phyloP scores from a whole-genome alignment of 2,888 invertebrate genomes.

The Sycophila texana region DNA sequence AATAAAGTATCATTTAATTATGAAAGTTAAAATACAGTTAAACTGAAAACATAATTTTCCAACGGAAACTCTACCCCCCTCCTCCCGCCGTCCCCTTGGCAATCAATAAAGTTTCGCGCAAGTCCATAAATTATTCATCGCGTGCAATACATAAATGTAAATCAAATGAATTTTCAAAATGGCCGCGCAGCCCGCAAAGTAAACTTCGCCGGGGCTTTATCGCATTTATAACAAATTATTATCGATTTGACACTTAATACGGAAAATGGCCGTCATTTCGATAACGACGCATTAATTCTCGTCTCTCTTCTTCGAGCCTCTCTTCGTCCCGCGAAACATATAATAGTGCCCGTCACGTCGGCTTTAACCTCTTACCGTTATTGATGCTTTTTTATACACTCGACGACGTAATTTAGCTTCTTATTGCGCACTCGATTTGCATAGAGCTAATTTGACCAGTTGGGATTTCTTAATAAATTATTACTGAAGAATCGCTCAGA shows the following conservation, averaged over 20 bases:
- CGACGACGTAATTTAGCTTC: constrained; percentile 19
- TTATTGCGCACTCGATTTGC: constrained; percentile 6
- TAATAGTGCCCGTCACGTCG: constrained; percentile 16
- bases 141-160: constrained; percentile 54
- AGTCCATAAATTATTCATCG: constrained; percentile 56
- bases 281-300: constrained; percentile 29
- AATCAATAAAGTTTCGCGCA: constrained; percentile 51
- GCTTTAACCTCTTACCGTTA: background rate
- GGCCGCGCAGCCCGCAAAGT: constrained; percentile 23
- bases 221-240: constrained; percentile 53
- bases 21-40: constrained; percentile 38
- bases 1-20: constrained; percentile 47
- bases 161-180: constrained; percentile 50
- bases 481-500: background rate
- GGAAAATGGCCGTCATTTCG: constrained; percentile 39
- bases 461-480: background rate
- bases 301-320: background rate
- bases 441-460: constrained; percentile 16
- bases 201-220: constrained; percentile 47
- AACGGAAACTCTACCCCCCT: background rate
- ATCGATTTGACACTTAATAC: constrained; percentile 41
- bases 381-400: background rate
- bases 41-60: constrained; percentile 36
- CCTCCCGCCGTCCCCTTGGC: background rate
- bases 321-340: background rate